Conservation (phyloP, 1,140 invertebrate genomes). For the Bombus confusus region DNA sequence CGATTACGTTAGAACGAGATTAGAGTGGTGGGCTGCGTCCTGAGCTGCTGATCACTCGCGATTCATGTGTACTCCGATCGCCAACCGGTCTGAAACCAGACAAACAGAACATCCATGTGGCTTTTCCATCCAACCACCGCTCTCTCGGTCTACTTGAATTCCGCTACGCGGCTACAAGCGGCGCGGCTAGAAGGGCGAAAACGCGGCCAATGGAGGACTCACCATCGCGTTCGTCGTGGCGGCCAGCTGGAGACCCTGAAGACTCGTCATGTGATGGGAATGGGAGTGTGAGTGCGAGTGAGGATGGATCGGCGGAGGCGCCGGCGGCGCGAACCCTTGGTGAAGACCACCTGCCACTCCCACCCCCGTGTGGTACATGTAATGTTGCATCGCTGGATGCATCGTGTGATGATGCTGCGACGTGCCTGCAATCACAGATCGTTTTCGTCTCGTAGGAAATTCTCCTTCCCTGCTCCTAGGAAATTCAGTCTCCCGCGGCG, state of each 20-base stretch:
- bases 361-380: slow-evolving; percentile 82
- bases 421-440: slow-evolving; percentile 71
- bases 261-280: slow-evolving; percentile 83
- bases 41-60: slow-evolving; percentile 71
- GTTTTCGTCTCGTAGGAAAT: neutral
- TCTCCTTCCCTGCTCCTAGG: no score
- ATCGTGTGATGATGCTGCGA: slow-evolving; percentile 82
- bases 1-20: slow-evolving; percentile 66
- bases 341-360: slow-evolving; percentile 81
- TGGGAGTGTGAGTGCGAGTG: slow-evolving; percentile 82
- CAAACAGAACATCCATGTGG: slow-evolving; percentile 44
- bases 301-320: slow-evolving; percentile 82
- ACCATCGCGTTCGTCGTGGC: slow-evolving; percentile 84
- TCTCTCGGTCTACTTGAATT: neutral
- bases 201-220: slow-evolving; percentile 63
- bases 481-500: no score
- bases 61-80: slow-evolving; percentile 83
- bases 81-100: slow-evolving; percentile 81
- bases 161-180: no score
- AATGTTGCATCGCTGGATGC: slow-evolving; percentile 82
- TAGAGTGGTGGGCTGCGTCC: slow-evolving; percentile 77
- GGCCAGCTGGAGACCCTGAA: slow-evolving; percentile 82
- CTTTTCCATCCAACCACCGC: neutral
- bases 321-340: slow-evolving; percentile 80
- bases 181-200: neutral